phyloP scores from a whole-genome alignment of 2,797 vertebrate genomes.

The Chromis chromis region DNA sequence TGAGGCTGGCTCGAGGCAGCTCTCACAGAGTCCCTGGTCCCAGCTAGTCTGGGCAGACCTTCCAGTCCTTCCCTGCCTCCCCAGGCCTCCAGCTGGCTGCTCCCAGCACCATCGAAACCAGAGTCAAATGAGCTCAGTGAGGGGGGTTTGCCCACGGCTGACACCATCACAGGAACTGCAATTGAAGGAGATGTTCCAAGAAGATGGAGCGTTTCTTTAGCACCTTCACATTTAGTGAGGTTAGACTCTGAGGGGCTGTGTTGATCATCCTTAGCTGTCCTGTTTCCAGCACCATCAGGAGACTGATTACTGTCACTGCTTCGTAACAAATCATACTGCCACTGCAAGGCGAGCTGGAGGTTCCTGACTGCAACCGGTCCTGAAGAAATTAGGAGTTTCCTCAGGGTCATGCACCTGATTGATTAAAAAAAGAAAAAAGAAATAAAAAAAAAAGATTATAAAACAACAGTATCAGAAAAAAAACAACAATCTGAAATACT shows the following conservation, averaged over 20 bases:
- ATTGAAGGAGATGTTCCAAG: conserved; percentile 1
- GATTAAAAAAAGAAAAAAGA: background rate
- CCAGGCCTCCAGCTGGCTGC: conserved; percentile 59
- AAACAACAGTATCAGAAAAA: background rate
- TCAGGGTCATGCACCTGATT: conserved; percentile 76
- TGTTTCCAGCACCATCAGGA: too few species aligned
- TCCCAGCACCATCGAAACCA: conserved; percentile 77
- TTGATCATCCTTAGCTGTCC: background rate
- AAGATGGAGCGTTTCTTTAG: background rate
- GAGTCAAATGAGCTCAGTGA: conserved; percentile 83
- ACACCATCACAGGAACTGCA: background rate
- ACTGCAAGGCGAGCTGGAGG: conserved; percentile 81
- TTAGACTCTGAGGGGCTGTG: background rate
- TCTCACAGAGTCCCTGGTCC: conserved; percentile 30
- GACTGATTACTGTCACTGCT: background rate
- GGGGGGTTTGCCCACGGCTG: conserved; percentile 50
- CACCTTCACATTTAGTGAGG: background rate
- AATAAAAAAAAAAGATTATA: too few species aligned
- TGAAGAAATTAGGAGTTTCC: conserved; percentile 77
- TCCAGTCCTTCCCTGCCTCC: conserved; percentile 46
- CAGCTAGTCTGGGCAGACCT: conserved; percentile 10
- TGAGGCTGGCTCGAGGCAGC: conserved; percentile 20
- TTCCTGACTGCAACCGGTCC: conserved; percentile 60
- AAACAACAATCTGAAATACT: too few species aligned
- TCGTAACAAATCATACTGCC: conserved; percentile 80